A percentile compares a stretch with the other conserved stretches of the same genome.
These are phyloP conservation scores for Morone chrysops DNA, from an alignment of 2,113 vertebrate genomes.

Conservation along the genomic window DNA sequence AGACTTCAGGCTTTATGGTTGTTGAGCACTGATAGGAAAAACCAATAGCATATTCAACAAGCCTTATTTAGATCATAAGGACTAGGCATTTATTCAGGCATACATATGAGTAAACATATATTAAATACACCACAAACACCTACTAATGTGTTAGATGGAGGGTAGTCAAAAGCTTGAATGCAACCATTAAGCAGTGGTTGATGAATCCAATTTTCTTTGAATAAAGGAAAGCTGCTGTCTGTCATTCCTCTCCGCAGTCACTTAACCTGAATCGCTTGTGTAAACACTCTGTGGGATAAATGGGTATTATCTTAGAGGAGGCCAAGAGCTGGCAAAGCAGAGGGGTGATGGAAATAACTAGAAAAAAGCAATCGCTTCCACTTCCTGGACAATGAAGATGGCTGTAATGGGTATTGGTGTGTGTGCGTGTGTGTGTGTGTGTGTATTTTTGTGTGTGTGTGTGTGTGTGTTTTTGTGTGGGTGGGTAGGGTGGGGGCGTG, in stretches of 20 bases:
- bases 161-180: constrained; percentile 57
- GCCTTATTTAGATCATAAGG: constrained; percentile 44
- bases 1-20: constrained; percentile 50
- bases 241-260: constrained; percentile 71
- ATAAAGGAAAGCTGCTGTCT: constrained; percentile 64
- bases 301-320: constrained; percentile 75
- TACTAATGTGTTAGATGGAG: constrained; percentile 58
- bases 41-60: constrained; percentile 49
- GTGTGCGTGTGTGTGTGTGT: constrained; percentile 33
- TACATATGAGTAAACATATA: constrained; percentile 43
- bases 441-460: constrained; percentile 24
- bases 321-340: constrained; percentile 54
- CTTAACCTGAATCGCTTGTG: constrained; percentile 76
- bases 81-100: constrained; percentile 33
- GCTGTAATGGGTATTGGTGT: constrained; percentile 66
- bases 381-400: constrained; percentile 71
- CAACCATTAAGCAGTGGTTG: constrained; percentile 64
- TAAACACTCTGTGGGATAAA: constrained; percentile 78
- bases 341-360: constrained; percentile 66
- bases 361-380: constrained; percentile 66
- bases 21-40: constrained; percentile 55
- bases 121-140: constrained; percentile 49
- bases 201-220: constrained; percentile 77
- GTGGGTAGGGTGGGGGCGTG: not conserved
- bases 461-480: constrained; percentile 12